Percentiles rank a stretch among this genome's conserved stretches.
Evolutionary conservation across 2,113 vertebrate genomes (phyloP).

Genomic region (Damaliscus lunatus): DNA sequence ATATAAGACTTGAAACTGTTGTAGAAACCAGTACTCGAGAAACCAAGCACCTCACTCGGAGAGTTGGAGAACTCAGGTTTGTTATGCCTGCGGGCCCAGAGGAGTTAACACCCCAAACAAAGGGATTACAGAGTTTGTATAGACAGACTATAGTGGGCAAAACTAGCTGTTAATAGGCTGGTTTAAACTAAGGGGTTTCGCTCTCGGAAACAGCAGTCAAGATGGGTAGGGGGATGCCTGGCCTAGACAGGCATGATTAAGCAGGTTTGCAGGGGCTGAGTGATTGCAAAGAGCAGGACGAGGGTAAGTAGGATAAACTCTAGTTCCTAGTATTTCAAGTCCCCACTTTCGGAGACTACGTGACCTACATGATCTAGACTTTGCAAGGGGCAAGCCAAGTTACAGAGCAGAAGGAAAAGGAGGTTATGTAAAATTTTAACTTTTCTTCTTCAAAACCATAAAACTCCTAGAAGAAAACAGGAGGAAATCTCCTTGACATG

Average conservation of each 20-base stretch:
- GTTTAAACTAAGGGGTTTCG: accelerated
- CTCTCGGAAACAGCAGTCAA: not conserved
- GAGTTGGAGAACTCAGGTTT: not conserved
- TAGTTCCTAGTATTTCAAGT: not conserved
- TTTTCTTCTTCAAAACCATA: not conserved
- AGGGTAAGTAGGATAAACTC: not conserved
- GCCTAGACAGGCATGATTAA: not conserved
- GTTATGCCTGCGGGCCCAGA: not conserved
- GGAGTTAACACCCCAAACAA: not conserved
- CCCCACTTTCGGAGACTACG: not conserved
- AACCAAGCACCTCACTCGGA: not conserved
- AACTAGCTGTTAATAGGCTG: not conserved
- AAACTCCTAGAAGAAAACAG: not conserved
- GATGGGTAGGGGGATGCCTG: not conserved
- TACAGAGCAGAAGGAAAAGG: not conserved
- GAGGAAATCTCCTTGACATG: not conserved
- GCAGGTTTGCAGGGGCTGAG: not conserved
- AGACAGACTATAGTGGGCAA: not conserved
- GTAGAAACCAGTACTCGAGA: not conserved
- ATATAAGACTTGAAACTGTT: not conserved
- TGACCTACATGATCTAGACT: not conserved
- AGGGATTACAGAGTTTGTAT: not conserved
- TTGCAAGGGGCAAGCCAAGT: not conserved
- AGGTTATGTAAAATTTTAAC: not conserved
- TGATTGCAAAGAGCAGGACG: not conserved